phyloP scores from a whole-genome alignment of 2,113 vertebrate genomes.

The Paedocypris sp. region DNA sequence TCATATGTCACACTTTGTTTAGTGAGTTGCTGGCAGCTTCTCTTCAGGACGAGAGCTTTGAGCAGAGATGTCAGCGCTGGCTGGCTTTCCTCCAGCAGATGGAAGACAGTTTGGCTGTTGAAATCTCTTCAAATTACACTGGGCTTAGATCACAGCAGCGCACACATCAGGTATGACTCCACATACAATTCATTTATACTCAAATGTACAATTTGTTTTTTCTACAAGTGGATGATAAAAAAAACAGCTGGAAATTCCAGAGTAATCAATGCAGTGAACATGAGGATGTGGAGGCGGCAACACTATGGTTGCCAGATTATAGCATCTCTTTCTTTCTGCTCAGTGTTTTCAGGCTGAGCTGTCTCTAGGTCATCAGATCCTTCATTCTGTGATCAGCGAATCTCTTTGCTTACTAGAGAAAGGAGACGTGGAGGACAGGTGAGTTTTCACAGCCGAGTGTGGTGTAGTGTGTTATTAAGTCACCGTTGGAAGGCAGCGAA shows the following conservation, averaged over 20 bases:
- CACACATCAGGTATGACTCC: conserved; percentile 65
- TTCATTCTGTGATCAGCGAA: conserved; percentile 70
- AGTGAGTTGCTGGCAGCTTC: conserved; percentile 67
- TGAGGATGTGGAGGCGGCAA: too few species aligned
- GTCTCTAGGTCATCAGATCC: conserved; percentile 71
- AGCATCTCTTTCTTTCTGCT: neutral
- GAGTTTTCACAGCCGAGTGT: neutral
- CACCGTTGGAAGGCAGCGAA: too few species aligned
- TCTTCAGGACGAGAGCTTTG: conserved; percentile 64
- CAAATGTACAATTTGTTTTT: neutral
- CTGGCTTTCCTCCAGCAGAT: conserved; percentile 73
- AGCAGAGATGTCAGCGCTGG: conserved; percentile 78
- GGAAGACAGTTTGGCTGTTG: conserved; percentile 61
- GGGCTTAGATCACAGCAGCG: conserved; percentile 72
- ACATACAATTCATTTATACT: neutral
- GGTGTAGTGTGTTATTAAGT: neutral
- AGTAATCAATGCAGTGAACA: too few species aligned
- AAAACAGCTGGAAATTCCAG: too few species aligned
- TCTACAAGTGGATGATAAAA: too few species aligned
- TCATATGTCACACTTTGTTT: too few species aligned
- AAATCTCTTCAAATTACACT: conserved; percentile 54
- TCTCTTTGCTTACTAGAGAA: conserved; percentile 70
- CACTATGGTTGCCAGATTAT: too few species aligned
- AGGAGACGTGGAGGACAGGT: conserved; percentile 75
- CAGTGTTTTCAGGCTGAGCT: conserved; percentile 81